These are phyloP conservation scores for Neolamprologus brichardi DNA, from an alignment of 2,113 vertebrate species.

Conservation along the genomic window DNA sequence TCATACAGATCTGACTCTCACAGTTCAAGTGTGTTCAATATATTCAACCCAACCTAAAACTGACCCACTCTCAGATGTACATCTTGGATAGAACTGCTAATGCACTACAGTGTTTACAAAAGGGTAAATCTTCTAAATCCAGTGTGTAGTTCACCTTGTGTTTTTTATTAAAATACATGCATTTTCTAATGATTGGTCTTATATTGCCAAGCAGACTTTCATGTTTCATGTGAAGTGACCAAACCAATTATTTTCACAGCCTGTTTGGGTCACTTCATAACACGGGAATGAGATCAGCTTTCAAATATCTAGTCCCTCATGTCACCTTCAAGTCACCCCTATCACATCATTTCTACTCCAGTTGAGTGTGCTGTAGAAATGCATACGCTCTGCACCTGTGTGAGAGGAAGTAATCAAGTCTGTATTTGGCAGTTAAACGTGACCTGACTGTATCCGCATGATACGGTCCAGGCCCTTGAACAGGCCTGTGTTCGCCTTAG, in stretches of 20 bases:
- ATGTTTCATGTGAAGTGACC: neutral
- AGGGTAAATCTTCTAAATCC: neutral
- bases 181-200: neutral
- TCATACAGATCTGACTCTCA: neutral
- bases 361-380: neutral
- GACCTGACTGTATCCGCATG: neutral
- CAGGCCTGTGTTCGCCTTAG: neutral
- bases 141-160: accelerated
- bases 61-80: neutral
- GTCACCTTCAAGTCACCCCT: neutral
- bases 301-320: neutral
- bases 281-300: neutral
- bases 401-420: neutral
- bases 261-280: neutral
- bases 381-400: neutral
- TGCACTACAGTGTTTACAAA: neutral
- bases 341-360: neutral
- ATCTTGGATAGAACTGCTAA: neutral
- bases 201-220: neutral
- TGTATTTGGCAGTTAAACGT: neutral
- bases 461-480: neutral
- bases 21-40: neutral
- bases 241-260: neutral
- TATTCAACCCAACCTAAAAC: neutral
- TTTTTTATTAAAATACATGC: neutral